Conservation (phyloP, 1,140 invertebrate species). For the Papilio machaon region DNA sequence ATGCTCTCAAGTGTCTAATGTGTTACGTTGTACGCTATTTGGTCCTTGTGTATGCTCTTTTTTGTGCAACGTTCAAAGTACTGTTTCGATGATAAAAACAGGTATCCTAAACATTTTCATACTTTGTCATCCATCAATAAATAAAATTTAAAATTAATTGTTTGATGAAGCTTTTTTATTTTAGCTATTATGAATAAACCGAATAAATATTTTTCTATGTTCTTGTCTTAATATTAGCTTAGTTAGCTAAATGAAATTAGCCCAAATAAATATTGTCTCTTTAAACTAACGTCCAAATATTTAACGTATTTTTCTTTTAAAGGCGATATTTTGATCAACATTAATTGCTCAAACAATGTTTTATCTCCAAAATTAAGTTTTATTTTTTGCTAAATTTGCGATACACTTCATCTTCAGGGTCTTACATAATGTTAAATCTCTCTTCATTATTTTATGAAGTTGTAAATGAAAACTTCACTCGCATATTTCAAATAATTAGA, state of each 20-base stretch:
- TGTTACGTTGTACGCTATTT: constrained; percentile 15
- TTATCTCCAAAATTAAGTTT: too few species aligned
- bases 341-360: neutral
- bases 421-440: too few species aligned
- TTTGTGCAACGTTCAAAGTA: constrained; percentile 5
- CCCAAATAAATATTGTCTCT: neutral
- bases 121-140: neutral
- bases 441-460: too few species aligned
- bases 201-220: neutral
- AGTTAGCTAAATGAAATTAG: neutral
- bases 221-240: neutral
- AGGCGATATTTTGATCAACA: neutral
- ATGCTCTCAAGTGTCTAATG: neutral
- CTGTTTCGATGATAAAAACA: constrained; percentile 19
- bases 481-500: neutral
- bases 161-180: neutral
- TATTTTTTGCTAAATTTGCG: too few species aligned
- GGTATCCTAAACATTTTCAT: constrained; percentile 5
- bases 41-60: constrained; percentile 10
- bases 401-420: too few species aligned
- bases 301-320: neutral
- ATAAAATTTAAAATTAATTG: neutral
- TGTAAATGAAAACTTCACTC: too few species aligned
- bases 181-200: neutral
- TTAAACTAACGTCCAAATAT: neutral